These are phyloP conservation scores for Odontamblyopus rebecca DNA, from an alignment of 2,797 vertebrate genomes.

Conservation along the genomic window DNA sequence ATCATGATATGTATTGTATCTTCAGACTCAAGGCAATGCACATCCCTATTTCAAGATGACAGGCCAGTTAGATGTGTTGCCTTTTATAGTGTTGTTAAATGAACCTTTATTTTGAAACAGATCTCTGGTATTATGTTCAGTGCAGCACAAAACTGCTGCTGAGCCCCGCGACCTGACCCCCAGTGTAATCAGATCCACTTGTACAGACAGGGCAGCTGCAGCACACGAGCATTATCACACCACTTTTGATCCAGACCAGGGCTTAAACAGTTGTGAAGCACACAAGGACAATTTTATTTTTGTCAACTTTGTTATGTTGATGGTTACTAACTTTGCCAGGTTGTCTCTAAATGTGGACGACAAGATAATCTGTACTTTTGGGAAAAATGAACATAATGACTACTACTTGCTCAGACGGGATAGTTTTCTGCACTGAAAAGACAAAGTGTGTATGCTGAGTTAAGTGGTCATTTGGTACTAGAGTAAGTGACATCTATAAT, in stretches of 20 bases:
- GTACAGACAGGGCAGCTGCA: constrained; percentile 9
- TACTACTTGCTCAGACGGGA: not conserved
- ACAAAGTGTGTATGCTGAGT: not conserved
- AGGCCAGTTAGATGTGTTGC: not conserved
- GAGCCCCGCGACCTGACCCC: constrained; percentile 3
- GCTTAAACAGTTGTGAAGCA: constrained; percentile 1
- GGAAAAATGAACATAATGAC: not conserved
- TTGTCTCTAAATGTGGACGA: not conserved
- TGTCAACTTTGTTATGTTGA: not conserved
- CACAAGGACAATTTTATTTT: not conserved
- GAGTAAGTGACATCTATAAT: not conserved
- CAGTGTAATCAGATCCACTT: constrained; percentile 7
- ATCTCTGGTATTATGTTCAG: not conserved
- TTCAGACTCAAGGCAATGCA: too few relatives aligned
- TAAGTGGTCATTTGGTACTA: not conserved
- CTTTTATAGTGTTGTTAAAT: not conserved
- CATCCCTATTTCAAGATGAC: not conserved
- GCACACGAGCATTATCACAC: constrained; percentile 1
- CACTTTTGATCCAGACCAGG: not conserved
- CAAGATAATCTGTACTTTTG: not conserved
- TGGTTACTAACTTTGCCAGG: not conserved
- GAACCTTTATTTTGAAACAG: constrained; percentile 2
- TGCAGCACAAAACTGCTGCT: constrained; percentile 6
- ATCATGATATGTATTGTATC: too few relatives aligned
- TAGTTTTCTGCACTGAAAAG: not conserved